Base-by-base conservation (phyloP, 2,113 vertebrate species). In the Rhinolophus ferrumequinum region DNA sequence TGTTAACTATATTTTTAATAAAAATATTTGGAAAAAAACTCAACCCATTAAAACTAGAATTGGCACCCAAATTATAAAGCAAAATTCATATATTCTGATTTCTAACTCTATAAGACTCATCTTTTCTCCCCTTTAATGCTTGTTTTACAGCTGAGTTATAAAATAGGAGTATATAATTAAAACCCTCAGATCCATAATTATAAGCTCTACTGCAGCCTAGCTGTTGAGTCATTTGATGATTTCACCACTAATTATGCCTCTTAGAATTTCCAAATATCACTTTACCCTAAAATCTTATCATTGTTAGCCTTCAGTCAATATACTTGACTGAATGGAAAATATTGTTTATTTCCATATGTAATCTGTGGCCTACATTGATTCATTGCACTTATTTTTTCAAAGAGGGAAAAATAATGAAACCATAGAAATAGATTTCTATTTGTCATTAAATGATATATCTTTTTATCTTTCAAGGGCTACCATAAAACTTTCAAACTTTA, bases 91-190 rank as follows among this genome's bases (percentile, higher is more conserved):
- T 92, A 88, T 92, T 95, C 80, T 96, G 50, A 2, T 92, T 97
- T 92, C 70, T 75, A 94, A 84, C 89, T 95, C 92, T 76, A 80
- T 70, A 90, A 90, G 56, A 60, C 54, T 92, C 93, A 77, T 96
- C 90, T 90, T 95, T 97, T 85, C 89, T 54, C 56, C 56, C 30
- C 70, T 97, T 98, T 96, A 93, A 98, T 95, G 79, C 97, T 97
- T 98, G 90, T 95, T 98, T 96, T 97, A 98, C 62, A 97, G 97
- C 97, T 98, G 97, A 95, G 97, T 89, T 41, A 12, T 97, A 98
- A 98, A 88, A 98, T 73, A 93, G 67, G 82, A 92, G 21, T 95
- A 95, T 97, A 64, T 98, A 98, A 98, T 98, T 98, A 98, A 98
- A 98, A 98, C 91, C 60, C 52, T 97, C 91, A 96, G 75, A 75